Evolutionary conservation across 1,140 invertebrate genomes (phyloP).

Genomic region (Dreissena polymorpha): DNA sequence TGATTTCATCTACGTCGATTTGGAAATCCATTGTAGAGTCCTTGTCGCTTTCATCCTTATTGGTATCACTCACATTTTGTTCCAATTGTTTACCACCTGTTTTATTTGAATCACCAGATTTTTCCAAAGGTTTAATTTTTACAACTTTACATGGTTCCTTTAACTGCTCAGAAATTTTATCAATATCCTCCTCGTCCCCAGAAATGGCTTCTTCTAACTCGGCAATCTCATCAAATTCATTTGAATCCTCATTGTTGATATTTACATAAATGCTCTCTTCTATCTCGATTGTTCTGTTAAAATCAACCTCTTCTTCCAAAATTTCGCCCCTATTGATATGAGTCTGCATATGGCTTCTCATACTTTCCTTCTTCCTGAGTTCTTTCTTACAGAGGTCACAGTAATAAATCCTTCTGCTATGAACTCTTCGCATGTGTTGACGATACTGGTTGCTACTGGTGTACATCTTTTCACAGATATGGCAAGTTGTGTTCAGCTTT

Average conservation of each 20-base stretch:
- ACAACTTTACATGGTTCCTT: background rate
- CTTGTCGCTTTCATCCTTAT: no score
- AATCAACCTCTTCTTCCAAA: background rate
- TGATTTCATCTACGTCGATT: background rate
- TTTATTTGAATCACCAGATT: no score
- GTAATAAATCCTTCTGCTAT: conserved; percentile 2
- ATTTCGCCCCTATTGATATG: conserved; percentile 5
- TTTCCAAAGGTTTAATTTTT: background rate
- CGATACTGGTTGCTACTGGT: conserved; percentile 4
- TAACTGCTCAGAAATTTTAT: background rate
- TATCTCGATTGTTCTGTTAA: background rate
- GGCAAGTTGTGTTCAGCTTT: conserved; percentile 10
- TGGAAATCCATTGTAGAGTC: no score
- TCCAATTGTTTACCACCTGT: no score
- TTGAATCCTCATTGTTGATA: background rate
- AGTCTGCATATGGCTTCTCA: conserved; percentile 17
- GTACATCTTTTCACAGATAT: background rate
- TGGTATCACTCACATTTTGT: no score
- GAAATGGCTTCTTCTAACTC: background rate
- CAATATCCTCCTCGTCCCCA: background rate
- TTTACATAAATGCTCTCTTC: background rate
- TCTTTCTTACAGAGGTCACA: conserved; percentile 30
- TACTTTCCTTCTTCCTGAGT: conserved; percentile 7
- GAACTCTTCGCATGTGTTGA: conserved; percentile 9
- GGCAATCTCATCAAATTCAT: background rate